Conservation (phyloP, 1,140 invertebrate species). For the Phthorimaea operculella region DNA sequence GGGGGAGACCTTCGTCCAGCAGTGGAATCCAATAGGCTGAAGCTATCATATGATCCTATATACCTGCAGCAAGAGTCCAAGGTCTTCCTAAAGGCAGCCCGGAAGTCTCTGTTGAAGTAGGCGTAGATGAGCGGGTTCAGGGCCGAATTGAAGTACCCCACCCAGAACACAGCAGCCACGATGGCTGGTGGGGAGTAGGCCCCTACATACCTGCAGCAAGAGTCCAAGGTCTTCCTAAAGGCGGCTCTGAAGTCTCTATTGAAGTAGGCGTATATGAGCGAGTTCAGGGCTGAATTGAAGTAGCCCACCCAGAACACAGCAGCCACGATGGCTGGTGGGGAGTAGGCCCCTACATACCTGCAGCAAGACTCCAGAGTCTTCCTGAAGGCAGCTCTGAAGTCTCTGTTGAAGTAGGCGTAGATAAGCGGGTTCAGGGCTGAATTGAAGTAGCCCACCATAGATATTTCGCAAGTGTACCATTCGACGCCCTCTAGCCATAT, state of each 20-base stretch:
- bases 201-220: no score
- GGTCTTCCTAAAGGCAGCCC: constrained; percentile 91
- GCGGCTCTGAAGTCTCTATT: constrained; percentile 96
- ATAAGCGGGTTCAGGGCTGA: constrained; percentile 95
- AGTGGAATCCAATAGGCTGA: no score
- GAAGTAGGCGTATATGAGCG: constrained; percentile 99
- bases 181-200: no score
- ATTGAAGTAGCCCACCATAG: constrained; percentile 98
- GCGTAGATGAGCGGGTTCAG: constrained; percentile 97
- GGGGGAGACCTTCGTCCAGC: no score
- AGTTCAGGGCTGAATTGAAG: constrained; percentile 96
- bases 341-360: no score
- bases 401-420: constrained; percentile 98
- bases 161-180: no score
- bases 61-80: constrained; percentile 68
- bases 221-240: constrained; percentile 79
- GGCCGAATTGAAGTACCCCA: constrained; percentile 95
- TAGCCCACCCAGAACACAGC: constrained; percentile 99
- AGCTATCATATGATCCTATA: no score
- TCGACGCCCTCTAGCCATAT: no score
- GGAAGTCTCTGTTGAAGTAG: constrained; percentile 95
- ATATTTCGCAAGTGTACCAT: no score
- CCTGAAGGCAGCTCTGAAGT: constrained; percentile 93
- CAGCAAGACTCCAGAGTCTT: constrained; percentile 76
- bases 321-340: no score